Conservation (phyloP, 37 sponge, comb jelly and placozoan genomes). For the Geodia barretti region DNA sequence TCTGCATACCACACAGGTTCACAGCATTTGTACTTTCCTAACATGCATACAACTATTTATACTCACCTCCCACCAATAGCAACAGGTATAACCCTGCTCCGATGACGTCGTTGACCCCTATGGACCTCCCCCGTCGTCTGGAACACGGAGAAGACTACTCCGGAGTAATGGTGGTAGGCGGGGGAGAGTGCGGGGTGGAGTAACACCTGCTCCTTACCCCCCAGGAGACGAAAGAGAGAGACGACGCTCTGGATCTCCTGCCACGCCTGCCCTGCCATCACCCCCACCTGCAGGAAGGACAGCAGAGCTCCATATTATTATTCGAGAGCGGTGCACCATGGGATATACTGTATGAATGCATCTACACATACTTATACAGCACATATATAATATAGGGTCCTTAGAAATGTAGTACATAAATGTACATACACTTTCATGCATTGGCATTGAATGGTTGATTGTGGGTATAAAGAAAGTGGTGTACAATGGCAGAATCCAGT, state of each 20-base stretch:
- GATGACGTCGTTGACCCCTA: slow-evolving; percentile 1
- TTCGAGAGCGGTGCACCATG: no score
- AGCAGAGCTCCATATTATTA: no score
- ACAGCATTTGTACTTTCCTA: no score
- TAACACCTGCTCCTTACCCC: slow-evolving; percentile 60
- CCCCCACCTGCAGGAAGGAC: slow-evolving; percentile 10
- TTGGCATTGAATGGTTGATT: no score
- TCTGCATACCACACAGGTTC: no score
- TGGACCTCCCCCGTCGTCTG: slow-evolving; percentile 6
- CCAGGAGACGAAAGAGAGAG: slow-evolving; percentile 34
- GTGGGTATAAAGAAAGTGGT: no score
- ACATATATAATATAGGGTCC: no score
- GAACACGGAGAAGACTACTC: slow-evolving; percentile 69
- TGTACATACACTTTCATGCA: no score
- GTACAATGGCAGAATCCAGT: no score
- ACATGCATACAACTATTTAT: not conserved
- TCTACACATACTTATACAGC: no score
- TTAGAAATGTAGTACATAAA: no score
- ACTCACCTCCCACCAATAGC: slow-evolving; percentile 74
- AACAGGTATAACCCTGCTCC: slow-evolving; percentile 14
- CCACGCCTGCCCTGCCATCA: slow-evolving; percentile 35
- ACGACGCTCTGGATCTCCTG: slow-evolving; percentile 64
- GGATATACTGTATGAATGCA: no score
- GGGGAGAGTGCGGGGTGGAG: slow-evolving; percentile 55
- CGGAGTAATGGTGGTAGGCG: slow-evolving; percentile 44